Evolutionary conservation across 2,113 vertebrate species (phyloP).

Genomic region (Dasyornis broadbenti): DNA sequence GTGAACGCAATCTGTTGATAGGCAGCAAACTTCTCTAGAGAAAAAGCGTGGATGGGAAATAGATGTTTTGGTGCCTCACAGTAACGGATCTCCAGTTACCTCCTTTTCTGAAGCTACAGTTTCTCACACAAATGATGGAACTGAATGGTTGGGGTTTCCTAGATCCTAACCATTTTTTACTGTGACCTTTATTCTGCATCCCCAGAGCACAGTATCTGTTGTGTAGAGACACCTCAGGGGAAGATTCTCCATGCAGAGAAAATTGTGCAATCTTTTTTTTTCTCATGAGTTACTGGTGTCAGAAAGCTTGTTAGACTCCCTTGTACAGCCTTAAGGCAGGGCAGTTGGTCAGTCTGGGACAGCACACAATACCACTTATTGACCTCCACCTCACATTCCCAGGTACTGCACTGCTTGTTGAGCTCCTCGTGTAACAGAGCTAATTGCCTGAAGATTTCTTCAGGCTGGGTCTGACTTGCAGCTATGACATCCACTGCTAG

Average conservation of each 20-base stretch:
- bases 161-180: not conserved
- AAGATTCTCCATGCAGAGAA: not conserved
- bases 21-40: not conserved
- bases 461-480: not conserved
- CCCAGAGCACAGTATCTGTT: not conserved
- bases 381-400: not conserved
- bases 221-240: not conserved
- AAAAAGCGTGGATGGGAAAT: not conserved
- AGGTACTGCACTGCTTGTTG: not conserved
- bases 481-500: not conserved
- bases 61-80: not conserved
- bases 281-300: not conserved
- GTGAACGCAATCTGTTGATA: not conserved
- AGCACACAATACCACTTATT: rapidly evolving
- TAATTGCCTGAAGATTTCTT: not conserved
- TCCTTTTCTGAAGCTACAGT: not conserved
- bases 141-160: not conserved
- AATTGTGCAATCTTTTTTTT: not conserved
- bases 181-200: not conserved
- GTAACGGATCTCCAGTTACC: not conserved
- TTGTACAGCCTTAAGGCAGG: not conserved
- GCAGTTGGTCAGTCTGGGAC: not conserved
- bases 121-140: not conserved
- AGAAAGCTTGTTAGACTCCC: not conserved
- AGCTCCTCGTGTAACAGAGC: not conserved